Evolutionary conservation across 2,888 invertebrate genomes (phyloP).

Genomic region (Drosophila stalkeri): DNA sequence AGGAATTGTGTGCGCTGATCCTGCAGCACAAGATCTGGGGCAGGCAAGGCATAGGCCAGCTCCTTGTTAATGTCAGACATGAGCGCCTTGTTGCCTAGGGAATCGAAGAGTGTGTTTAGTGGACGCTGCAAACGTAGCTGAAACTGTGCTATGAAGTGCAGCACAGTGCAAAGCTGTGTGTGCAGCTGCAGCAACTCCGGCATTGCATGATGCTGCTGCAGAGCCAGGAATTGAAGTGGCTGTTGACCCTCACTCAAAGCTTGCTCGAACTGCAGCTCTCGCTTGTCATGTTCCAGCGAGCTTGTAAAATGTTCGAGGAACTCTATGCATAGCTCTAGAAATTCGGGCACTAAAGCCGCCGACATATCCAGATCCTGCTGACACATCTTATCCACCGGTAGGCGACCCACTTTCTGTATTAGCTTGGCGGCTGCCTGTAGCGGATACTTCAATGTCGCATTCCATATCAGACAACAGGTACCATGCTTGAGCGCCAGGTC

Average conservation of each 20-base stretch:
- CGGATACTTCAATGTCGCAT: constrained; percentile 92
- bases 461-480: constrained; percentile 94
- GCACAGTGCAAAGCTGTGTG: constrained; percentile 90
- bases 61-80: constrained; percentile 85
- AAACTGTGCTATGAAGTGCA: constrained; percentile 92
- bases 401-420: constrained; percentile 92
- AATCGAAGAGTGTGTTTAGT: constrained; percentile 91
- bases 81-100: constrained; percentile 87
- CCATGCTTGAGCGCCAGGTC: constrained; percentile 88
- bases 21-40: constrained; percentile 89
- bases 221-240: constrained; percentile 90
- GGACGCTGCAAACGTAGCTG: constrained; percentile 91
- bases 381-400: constrained; percentile 94
- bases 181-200: constrained; percentile 92
- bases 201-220: constrained; percentile 91
- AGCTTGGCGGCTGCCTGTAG: constrained; percentile 91
- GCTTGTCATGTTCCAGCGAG: constrained; percentile 80
- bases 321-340: constrained; percentile 87
- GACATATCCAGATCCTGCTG: constrained; percentile 91
- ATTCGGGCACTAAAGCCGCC: constrained; percentile 87
- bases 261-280: constrained; percentile 83
- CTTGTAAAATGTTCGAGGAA: constrained; percentile 81
- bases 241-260: constrained; percentile 84
- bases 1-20: constrained; percentile 90
- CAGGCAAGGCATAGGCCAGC: constrained; percentile 87